A percentile compares a stretch with the other conserved stretches of the same genome.
Evolutionary conservation across 2,888 invertebrate species (phyloP).

Genomic region (Bimastos eiseni): DNA sequence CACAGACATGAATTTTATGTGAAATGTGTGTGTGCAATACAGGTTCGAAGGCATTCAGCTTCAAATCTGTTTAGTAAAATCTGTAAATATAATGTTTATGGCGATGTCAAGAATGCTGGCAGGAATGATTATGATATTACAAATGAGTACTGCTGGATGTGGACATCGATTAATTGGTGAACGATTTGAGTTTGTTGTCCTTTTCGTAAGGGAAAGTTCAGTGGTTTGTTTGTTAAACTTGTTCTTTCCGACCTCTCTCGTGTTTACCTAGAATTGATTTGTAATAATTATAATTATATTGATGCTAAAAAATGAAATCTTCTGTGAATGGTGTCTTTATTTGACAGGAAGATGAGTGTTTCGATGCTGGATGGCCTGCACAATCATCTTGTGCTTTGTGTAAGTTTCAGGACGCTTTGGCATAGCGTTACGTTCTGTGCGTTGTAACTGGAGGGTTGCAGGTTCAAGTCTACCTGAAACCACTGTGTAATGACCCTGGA

Average conservation of each 20-base stretch:
- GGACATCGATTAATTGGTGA: neutral
- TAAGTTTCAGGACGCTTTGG: neutral
- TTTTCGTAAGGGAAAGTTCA: neutral
- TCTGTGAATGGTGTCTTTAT: neutral
- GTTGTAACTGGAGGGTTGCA: no score
- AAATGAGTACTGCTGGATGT: neutral
- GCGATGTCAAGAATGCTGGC: neutral
- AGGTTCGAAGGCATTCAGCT: neutral
- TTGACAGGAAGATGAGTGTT: neutral
- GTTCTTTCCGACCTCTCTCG: neutral
- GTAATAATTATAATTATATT: neutral
- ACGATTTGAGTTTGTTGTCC: neutral
- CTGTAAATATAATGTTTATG: neutral
- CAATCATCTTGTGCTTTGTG: neutral
- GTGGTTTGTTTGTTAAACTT: constrained; percentile 13
- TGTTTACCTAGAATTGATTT: neutral
- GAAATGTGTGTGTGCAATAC: neutral
- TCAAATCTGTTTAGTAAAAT: neutral
- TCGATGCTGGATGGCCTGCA: neutral
- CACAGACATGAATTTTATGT: neutral
- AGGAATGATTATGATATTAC: neutral
- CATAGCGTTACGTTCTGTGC: no score
- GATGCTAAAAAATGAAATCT: neutral
- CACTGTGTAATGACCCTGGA: no score
- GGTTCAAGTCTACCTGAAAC: no score